Evolutionary conservation across 2,888 invertebrate genomes (phyloP), one percentile per base, ranked within the genome.

Genomic region (Noctua pronuba): DNA sequence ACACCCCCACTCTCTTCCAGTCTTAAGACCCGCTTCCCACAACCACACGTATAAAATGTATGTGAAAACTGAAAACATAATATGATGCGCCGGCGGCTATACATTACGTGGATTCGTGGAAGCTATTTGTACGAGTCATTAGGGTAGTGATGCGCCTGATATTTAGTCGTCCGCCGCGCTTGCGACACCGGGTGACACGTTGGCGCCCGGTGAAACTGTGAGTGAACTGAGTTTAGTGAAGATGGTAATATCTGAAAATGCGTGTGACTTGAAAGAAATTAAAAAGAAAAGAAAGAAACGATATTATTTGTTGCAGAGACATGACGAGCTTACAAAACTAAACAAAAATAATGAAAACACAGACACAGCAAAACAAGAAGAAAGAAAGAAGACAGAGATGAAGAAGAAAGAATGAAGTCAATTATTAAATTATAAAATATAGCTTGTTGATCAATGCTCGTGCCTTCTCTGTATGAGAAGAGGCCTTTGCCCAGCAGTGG

Each of bases 81-180:
- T 80, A 84, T 38, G 52, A 80, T 64, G 41, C n/a, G 75, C 81
- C 49, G 1, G 44, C 66, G 76, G 87, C 76, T 46, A 60, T 79
- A 65, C 68, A 80, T 83, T 80, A 83, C 65, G 73, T 72, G 81
- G 49, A 79, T 88, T 89, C 79, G 86, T 90, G 83, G 82, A 86
- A 91, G 88, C 89, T 90, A 93, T 94, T 94, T 92, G 94, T 93
- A 89, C 85, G 85, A 93, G 91, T 94, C 95, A 95, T 95, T 95
- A 94, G 93, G 91, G 90, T 87, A 92, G 92, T 92, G 95, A 95
- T 95, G 95, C 92, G 92, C 90, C 91, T 95, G 94, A 95, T 95
- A 94, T 95, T 95, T 94, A 93, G 93, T 90, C 92, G 94, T 91
- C 92, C 92, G 90, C 84, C 82, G 89, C 84, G 89, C 90, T 95